Evolutionary conservation across 2,113 vertebrate species (phyloP).

Genomic region (Cololabis saira): DNA sequence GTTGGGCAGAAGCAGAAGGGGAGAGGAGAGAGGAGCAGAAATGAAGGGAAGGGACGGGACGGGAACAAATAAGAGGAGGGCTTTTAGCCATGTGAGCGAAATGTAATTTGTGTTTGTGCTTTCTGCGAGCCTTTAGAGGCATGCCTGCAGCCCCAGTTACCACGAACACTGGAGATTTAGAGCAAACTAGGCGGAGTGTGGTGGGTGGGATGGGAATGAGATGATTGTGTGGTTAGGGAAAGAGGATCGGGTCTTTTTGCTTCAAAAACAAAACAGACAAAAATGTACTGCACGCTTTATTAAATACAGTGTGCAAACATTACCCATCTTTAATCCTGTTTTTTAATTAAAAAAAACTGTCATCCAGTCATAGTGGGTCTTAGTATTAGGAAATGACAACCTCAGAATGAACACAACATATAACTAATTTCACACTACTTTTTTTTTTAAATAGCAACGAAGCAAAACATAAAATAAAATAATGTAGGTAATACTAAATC

Average conservation of each 20-base stretch:
- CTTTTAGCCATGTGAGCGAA: constrained; percentile 44
- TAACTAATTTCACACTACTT: no score
- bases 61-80: constrained; percentile 7
- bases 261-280: no score
- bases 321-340: no score
- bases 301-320: no score
- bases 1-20: neutral
- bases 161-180: constrained; percentile 35
- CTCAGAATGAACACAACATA: no score
- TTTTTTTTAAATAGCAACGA: no score
- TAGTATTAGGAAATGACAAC: no score
- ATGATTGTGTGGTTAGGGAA: constrained; percentile 3
- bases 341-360: no score
- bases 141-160: constrained; percentile 48
- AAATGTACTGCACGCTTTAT: no score
- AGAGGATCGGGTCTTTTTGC: neutral
- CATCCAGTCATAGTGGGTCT: no score
- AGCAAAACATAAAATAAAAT: no score
- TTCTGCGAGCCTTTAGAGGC: constrained; percentile 49
- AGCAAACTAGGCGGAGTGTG: constrained; percentile 24
- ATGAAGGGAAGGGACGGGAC: constrained; percentile 6
- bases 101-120: constrained; percentile 69
- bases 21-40: constrained; percentile 12
- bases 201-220: constrained; percentile 18
- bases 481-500: no score